phyloP scores from a whole-genome alignment of 1,140 invertebrate genomes.

The Hycleus cichorii region DNA sequence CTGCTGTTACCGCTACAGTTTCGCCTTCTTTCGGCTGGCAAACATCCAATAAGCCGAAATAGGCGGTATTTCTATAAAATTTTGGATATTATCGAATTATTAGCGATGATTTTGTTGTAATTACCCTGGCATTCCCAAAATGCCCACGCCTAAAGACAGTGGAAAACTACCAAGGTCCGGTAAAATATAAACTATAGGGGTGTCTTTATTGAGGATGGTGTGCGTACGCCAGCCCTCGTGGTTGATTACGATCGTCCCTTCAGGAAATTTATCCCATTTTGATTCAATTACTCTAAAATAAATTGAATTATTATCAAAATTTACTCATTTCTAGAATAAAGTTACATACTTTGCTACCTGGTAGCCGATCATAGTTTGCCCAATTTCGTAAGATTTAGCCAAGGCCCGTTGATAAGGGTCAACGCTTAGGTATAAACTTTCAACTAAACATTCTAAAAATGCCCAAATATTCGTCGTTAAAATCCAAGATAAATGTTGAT shows the following conservation, averaged over 20 bases:
- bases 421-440: slow-evolving; percentile 59
- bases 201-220: slow-evolving; percentile 35
- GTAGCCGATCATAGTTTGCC: slow-evolving; percentile 51
- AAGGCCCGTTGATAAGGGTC: slow-evolving; percentile 61
- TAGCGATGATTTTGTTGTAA: too few relatives aligned
- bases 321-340: slow-evolving; percentile 1
- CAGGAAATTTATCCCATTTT: slow-evolving; percentile 51
- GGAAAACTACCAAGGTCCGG: slow-evolving; percentile 44
- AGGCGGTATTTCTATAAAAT: slow-evolving; percentile 55
- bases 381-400: slow-evolving; percentile 43
- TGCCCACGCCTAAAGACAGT: slow-evolving; percentile 34
- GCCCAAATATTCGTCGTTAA: not conserved
- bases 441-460: slow-evolving; percentile 52
- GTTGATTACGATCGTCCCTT: slow-evolving; percentile 50
- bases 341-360: slow-evolving; percentile 51
- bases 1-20: slow-evolving; percentile 55
- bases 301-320: slow-evolving; percentile 10
- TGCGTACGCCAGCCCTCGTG: slow-evolving; percentile 54
- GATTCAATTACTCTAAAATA: slow-evolving; percentile 51
- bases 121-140: not conserved
- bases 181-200: slow-evolving; percentile 40
- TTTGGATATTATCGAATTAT: slow-evolving; percentile 8
- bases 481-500: slow-evolving; percentile 11
- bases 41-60: slow-evolving; percentile 60
- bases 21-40: slow-evolving; percentile 61